phyloP scores from a whole-genome alignment of 2,113 vertebrate species.

The Coptodon bakossiorum region DNA sequence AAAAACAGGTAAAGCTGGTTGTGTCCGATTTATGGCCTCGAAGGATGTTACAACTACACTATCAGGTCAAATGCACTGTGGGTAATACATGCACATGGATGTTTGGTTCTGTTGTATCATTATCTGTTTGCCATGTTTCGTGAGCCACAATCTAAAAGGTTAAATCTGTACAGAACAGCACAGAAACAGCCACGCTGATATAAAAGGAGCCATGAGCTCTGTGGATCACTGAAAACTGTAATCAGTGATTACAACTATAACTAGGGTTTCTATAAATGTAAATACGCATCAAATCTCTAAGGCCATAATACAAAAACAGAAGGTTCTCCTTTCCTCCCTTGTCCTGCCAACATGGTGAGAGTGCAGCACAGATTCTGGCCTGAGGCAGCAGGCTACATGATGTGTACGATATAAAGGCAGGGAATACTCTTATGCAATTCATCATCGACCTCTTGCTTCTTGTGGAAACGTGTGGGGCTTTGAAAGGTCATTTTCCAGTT shows the following conservation, averaged over 20 bases:
- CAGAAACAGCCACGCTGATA: not conserved
- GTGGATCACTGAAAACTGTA: not conserved
- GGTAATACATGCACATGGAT: not conserved
- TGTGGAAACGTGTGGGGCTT: not conserved
- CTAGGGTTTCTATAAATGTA: not conserved
- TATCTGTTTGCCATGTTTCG: not conserved
- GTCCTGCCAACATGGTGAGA: not conserved
- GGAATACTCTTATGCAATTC: not conserved
- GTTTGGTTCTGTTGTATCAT: not conserved
- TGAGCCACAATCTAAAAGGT: not conserved
- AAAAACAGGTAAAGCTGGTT: not conserved
- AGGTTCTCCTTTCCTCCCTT: not conserved
- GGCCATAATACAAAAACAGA: not conserved
- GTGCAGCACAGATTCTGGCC: not conserved
- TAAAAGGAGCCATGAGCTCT: not conserved
- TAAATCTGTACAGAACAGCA: not conserved
- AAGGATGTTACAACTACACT: not conserved
- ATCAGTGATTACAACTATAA: not conserved
- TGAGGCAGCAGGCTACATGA: not conserved
- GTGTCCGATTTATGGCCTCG: not conserved
- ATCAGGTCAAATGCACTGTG: not conserved
- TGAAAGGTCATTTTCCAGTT: slow-evolving; percentile 40
- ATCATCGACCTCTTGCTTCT: not conserved
- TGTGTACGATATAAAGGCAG: not conserved
- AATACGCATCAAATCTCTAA: not conserved